Evolutionary conservation across 2,113 vertebrate genomes (phyloP).

Genomic region (Felis catus): F.catus_Fca126_mat1.0 CM031415.1:197507001-197507500

Average conservation of each 20-base stretch:
- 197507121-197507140: neutral
- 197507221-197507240: neutral
- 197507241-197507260: neutral
- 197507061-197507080: neutral
- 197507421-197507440: neutral
- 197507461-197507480: neutral
- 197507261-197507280: neutral
- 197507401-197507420: no score
- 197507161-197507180: neutral
- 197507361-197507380: neutral
- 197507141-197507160: neutral
- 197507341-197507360: neutral
- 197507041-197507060: neutral
- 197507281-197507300: neutral
- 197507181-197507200: neutral
- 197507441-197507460: neutral
- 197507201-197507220: neutral
- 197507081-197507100: neutral
- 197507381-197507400: neutral
- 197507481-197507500: neutral
- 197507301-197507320: neutral
- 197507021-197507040: neutral
- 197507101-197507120: neutral
- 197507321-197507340: neutral
- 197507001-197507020: neutral